Evolutionary conservation across 2,888 invertebrate species (phyloP), one percentile per base, ranked within the genome.

Genomic region (Ischnura elegans): DNA sequence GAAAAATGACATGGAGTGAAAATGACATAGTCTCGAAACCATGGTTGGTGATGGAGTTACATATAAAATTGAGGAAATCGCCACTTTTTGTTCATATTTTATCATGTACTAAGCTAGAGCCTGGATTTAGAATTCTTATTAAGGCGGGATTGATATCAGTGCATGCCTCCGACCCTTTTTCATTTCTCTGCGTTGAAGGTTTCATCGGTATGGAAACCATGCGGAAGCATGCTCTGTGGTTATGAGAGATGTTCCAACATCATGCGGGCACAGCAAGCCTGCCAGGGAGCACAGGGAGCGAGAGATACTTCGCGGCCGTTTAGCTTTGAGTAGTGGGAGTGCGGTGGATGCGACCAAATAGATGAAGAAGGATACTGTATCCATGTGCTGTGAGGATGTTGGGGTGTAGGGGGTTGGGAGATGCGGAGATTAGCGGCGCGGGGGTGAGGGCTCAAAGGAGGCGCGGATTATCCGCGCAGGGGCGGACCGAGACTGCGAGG

Each of bases 381-480:
- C 36, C 8, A 36, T 19, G 51, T 13, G 51, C 51, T 16, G 36
- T 29, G 25, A 13, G 36, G 36, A 5, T 29, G 36, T 3, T 76
- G 76, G 76, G 76, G 13, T 76, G 76, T 5, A 4, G 36, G n/a
- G 76, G 76, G 76, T 13, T 13, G 76, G 5, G 8, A 10, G 76
- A 76, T 76, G 36, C 1, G 36, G 76, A 76, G 76, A 76, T 76
- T 76, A 76, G 76, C 76, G 76, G 29, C 29, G 76, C 29, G 76
- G 76, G 76, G n/a, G 61, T 61, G 61, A n/a, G n/a, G 61, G 51
- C 76, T 13, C 29, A 76, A 76, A 61, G 61, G 76, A 76, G 76
- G 76, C 76, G 36, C n/a, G 36, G 76, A 76, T 76, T 36, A 76
- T 76, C 36, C 76, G 8, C 25, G 13, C 13, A 10, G 29, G 76